Conservation (phyloP, 1,140 invertebrate species). For the Drosophila bocqueti region DNA sequence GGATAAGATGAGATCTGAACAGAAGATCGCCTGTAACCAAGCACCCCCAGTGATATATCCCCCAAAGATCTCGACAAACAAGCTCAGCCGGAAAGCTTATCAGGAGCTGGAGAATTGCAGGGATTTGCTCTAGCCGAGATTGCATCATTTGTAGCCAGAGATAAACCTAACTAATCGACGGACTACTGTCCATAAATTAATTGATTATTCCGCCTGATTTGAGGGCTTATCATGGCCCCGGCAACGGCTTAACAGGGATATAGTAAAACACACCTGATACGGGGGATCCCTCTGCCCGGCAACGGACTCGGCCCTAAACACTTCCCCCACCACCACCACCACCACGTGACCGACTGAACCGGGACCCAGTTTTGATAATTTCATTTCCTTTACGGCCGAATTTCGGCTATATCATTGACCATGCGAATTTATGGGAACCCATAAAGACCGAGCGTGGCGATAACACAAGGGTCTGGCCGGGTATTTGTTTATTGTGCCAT, state of each 20-base stretch:
- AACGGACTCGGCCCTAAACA: conserved; percentile 16
- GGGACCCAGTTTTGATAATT: conserved; percentile 43
- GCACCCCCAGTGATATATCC: background rate
- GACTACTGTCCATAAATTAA: conserved; percentile 42
- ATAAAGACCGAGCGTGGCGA: conserved; percentile 46
- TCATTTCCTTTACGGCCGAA: conserved; percentile 45
- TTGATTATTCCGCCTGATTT: conserved; percentile 55
- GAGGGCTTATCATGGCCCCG: conserved; percentile 29
- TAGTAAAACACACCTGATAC: conserved; percentile 31
- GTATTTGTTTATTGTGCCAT: conserved; percentile 49
- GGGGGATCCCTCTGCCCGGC: conserved; percentile 13
- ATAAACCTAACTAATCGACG: conserved; percentile 23
- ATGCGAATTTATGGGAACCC: conserved; percentile 49
- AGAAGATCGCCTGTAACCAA: conserved; percentile 10
- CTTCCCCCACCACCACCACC: background rate
- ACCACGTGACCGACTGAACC: conserved; percentile 25
- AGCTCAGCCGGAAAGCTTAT: background rate
- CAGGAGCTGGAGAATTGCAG: conserved; percentile 10
- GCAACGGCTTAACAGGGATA: conserved; percentile 28
- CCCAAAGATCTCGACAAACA: background rate
- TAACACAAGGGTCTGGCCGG: conserved; percentile 37
- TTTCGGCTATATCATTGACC: conserved; percentile 49
- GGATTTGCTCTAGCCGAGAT: conserved; percentile 29
- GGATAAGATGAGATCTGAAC: background rate
- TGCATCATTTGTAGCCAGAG: background rate